These are phyloP conservation scores for Drosophila neonasuta DNA, from an alignment of 2,888 invertebrate species.

Conservation along the genomic window DNA sequence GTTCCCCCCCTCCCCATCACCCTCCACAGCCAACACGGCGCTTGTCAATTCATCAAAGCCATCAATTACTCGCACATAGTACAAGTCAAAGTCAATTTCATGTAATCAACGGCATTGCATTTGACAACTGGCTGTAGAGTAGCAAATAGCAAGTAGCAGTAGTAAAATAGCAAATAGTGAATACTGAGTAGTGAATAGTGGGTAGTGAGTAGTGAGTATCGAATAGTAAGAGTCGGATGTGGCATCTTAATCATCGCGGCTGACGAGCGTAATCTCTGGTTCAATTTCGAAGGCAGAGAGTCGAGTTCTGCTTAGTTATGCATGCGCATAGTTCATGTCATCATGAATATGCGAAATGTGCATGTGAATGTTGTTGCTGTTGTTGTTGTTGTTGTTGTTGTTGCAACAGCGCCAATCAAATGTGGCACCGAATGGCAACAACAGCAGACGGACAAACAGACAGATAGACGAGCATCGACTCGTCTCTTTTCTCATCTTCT, in stretches of 20 bases:
- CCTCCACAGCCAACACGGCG: neutral
- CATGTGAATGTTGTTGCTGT: slow-evolving; percentile 12
- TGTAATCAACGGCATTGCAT: slow-evolving; percentile 55
- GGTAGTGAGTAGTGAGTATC: neutral
- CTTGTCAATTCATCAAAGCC: slow-evolving; percentile 43
- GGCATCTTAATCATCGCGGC: slow-evolving; percentile 57
- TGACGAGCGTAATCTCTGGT: slow-evolving; percentile 26
- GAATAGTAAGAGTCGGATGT: neutral
- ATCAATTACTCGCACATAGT: slow-evolving; percentile 58
- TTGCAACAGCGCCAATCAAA: slow-evolving; percentile 39
- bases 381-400: slow-evolving; percentile 5
- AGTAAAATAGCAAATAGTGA: neutral
- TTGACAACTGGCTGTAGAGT: slow-evolving; percentile 30
- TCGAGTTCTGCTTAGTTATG: slow-evolving; percentile 58
- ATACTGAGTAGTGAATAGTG: neutral
- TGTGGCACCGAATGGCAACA: slow-evolving; percentile 30
- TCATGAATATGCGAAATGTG: slow-evolving; percentile 68
- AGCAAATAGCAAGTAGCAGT: neutral
- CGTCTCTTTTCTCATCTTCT: slow-evolving; percentile 8
- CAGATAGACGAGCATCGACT: slow-evolving; percentile 1
- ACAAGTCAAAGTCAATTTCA: slow-evolving; percentile 59
- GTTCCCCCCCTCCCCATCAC: neutral
- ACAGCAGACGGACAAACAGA: neutral
- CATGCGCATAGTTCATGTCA: slow-evolving; percentile 60
- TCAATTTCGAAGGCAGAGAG: slow-evolving; percentile 44